Conservation (phyloP, 2,113 vertebrate genomes). For the Urocolius indicus region DNA sequence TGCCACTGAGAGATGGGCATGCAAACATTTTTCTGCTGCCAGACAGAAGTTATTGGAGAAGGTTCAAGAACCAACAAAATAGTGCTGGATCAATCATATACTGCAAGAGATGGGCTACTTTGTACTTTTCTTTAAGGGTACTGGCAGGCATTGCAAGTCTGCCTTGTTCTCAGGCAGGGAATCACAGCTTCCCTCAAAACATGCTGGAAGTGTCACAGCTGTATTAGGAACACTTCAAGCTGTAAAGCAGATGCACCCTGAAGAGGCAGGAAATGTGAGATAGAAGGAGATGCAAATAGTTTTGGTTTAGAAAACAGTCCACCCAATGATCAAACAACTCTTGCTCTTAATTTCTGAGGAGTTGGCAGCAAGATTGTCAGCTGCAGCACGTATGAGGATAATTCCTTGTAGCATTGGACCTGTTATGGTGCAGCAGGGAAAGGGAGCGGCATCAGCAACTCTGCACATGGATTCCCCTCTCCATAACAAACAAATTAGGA, state of each 20-base stretch:
- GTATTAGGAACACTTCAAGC: not conserved
- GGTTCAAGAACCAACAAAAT: not conserved
- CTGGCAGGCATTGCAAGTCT: not conserved
- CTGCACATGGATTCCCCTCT: not conserved
- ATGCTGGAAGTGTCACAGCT: not conserved
- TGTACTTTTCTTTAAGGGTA: not conserved
- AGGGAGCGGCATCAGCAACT: not conserved
- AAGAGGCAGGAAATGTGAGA: not conserved
- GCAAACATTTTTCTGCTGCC: not conserved
- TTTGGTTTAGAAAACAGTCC: not conserved
- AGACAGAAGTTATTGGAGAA: not conserved
- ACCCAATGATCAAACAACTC: not conserved
- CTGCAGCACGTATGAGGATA: not conserved
- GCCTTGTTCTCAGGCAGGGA: not conserved
- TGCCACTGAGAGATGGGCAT: not conserved
- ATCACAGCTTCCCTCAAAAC: not conserved
- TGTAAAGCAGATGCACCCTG: not conserved
- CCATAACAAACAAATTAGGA: not conserved
- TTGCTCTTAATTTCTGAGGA: not conserved
- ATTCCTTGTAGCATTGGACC: fast-evolving
- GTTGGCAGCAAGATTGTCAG: not conserved
- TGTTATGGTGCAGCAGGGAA: not conserved
- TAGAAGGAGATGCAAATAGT: not conserved
- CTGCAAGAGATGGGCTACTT: not conserved
- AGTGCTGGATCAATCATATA: not conserved